Evolutionary conservation across 2,888 invertebrate genomes (phyloP).

Genomic region (Metopia argyrocephala): DNA sequence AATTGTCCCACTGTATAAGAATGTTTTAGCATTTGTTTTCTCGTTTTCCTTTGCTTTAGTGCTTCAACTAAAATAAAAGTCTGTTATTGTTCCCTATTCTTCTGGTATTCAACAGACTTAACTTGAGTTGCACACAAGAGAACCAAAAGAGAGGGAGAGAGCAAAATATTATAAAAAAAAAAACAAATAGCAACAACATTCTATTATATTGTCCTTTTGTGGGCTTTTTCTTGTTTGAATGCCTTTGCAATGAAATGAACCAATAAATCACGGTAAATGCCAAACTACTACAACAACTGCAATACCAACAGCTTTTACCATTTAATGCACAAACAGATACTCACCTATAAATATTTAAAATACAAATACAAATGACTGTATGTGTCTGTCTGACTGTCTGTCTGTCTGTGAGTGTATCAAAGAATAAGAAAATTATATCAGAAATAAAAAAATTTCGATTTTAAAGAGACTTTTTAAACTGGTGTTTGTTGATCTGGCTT

Average conservation of each 20-base stretch:
- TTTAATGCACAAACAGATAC: conserved; percentile 30
- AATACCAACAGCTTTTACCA: conserved; percentile 18
- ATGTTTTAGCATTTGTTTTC: no score
- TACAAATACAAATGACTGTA: neutral
- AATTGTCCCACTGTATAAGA: conserved; percentile 14
- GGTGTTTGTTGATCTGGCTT: conserved; percentile 51
- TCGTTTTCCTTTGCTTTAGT: neutral
- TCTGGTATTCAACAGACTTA: neutral
- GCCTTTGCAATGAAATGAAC: conserved; percentile 62
- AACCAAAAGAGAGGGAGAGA: neutral
- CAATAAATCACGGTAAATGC: conserved; percentile 65
- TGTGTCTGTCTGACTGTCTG: neutral
- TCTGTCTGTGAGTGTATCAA: neutral
- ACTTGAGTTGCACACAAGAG: neutral
- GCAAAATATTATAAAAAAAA: neutral
- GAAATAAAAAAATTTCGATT: neutral
- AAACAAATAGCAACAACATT: neutral
- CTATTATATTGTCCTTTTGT: conserved; percentile 52
- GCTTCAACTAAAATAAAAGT: conserved; percentile 3
- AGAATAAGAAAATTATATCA: neutral
- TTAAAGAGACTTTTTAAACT: conserved; percentile 43
- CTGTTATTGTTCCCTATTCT: neutral
- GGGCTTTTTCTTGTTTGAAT: conserved; percentile 50
- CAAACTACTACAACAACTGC: conserved; percentile 52
- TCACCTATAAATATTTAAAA: neutral